phyloP scores from a whole-genome alignment of 2,113 vertebrate species.

The Podarcis muralis region DNA sequence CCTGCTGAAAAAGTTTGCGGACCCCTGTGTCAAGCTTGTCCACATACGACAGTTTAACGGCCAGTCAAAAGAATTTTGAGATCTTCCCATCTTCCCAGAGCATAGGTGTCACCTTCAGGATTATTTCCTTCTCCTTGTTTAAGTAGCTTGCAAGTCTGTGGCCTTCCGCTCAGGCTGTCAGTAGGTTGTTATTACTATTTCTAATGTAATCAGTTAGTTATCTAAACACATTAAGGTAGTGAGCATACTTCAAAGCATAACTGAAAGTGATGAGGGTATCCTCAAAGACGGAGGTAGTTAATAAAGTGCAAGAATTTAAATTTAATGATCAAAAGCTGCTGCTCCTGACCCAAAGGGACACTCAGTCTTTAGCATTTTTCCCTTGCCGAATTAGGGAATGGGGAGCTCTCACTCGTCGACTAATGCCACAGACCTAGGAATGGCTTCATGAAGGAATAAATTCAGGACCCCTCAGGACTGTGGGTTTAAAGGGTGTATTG shows the following conservation, averaged over 20 bases:
- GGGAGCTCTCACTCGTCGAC: not conserved
- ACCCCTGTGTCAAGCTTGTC: no score
- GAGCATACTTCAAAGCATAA: not conserved
- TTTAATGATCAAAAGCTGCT: not conserved
- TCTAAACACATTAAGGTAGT: not conserved
- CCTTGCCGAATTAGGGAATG: not conserved
- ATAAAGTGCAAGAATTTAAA: not conserved
- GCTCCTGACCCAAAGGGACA: not conserved
- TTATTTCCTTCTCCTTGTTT: not conserved
- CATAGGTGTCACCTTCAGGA: not conserved
- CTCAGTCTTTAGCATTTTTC: not conserved
- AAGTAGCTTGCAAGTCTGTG: not conserved
- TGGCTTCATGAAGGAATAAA: not conserved
- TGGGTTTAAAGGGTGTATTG: not conserved
- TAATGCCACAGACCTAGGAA: not conserved
- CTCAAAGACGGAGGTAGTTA: not conserved
- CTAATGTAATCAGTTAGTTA: not conserved
- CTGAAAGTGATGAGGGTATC: no score
- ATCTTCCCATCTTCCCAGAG: not conserved
- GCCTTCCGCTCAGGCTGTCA: not conserved
- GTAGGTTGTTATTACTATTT: not conserved
- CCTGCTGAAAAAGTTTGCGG: no score
- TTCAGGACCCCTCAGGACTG: not conserved
- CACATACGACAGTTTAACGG: no score
- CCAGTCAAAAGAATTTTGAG: not conserved